Evolutionary conservation across 2,797 vertebrate genomes (phyloP), one percentile per base, ranked within the genome.

Genomic region (Parambassis ranga): DNA sequence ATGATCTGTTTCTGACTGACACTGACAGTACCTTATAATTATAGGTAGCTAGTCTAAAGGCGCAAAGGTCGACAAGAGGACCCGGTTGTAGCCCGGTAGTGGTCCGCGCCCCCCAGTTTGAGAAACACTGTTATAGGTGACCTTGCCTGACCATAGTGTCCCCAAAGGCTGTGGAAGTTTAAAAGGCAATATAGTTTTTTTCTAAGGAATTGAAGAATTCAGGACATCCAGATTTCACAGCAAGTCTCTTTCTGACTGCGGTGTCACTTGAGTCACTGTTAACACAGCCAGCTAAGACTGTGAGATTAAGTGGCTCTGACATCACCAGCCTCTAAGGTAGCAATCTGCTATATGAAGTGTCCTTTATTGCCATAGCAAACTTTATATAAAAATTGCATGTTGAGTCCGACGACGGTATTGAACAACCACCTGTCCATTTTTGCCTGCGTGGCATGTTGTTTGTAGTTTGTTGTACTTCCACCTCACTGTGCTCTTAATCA

Each of bases 241-340:
- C 61, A 68, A 47, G 28, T 50, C 13, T 63, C 8, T 19, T 41
- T 13, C 6, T 27, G 64, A 66, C 70, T 61, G 61, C 27, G 18
- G 30, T 57, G 65, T 71, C 52, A 49, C 60, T 35, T 58, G 55
- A 49, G 47, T 61, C 55, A 32, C 7, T 55, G 57, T 53, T 65
- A 50, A 59, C 56, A 43, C 33, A 44, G 19, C 16, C 50, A 16
- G 51, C 24, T 48, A 49, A 55, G 31, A 63, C 53, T 43, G 35
- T 43, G 30, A 77, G 44, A 62, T 66, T 39, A 67, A 68, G 41
- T 28, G 37, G 19, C 28, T 26, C 24, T 60, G 35, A 49, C 18
- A 38, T 35, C 53, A 38, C 23, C 19, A 39, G 28, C 14, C 27
- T 55, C 42, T 4, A 18, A 37, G 19, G 31, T 22, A 60, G 24